phyloP scores from a whole-genome alignment of 1,140 invertebrate species.

The Agrypnia vestita region DNA sequence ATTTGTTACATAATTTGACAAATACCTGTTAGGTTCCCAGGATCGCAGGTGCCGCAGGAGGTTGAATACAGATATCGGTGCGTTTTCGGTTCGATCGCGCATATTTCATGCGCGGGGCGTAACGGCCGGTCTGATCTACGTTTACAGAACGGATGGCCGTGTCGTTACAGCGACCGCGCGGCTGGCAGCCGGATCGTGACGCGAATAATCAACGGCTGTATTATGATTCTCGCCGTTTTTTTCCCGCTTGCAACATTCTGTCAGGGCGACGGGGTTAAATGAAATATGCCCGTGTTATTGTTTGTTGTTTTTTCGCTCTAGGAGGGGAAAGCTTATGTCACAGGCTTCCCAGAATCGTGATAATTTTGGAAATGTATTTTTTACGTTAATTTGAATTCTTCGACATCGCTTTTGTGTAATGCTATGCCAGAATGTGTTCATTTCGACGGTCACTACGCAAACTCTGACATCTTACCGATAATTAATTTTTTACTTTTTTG shows the following conservation, averaged over 20 bases:
- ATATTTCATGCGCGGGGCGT: slow-evolving; percentile 1
- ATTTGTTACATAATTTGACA: no score
- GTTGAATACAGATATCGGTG: not conserved
- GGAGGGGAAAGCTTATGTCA: not conserved
- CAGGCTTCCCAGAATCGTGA: not conserved
- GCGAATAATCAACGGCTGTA: slow-evolving; percentile 50
- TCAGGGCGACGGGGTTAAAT: not conserved
- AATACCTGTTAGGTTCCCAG: no score
- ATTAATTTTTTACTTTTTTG: no score
- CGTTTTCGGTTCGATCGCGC: not conserved
- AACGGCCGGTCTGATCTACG: slow-evolving; percentile 8
- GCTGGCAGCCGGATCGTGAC: not conserved
- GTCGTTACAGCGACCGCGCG: slow-evolving; percentile 11
- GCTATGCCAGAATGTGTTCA: no score
- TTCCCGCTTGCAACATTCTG: slow-evolving; percentile 5
- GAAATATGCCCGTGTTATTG: slow-evolving; percentile 33
- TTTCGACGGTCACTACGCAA: no score
- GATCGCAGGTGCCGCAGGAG: not conserved
- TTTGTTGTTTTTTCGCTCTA: slow-evolving; percentile 8
- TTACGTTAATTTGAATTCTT: no score
- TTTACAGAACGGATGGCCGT: slow-evolving; percentile 37
- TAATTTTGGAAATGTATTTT: not conserved
- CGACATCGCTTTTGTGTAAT: no score
- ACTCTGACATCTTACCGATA: no score
- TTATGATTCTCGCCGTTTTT: slow-evolving; percentile 41